These are phyloP conservation scores for Poecile atricapillus DNA, from an alignment of 2,113 vertebrate genomes.

Conservation along the genomic window DNA sequence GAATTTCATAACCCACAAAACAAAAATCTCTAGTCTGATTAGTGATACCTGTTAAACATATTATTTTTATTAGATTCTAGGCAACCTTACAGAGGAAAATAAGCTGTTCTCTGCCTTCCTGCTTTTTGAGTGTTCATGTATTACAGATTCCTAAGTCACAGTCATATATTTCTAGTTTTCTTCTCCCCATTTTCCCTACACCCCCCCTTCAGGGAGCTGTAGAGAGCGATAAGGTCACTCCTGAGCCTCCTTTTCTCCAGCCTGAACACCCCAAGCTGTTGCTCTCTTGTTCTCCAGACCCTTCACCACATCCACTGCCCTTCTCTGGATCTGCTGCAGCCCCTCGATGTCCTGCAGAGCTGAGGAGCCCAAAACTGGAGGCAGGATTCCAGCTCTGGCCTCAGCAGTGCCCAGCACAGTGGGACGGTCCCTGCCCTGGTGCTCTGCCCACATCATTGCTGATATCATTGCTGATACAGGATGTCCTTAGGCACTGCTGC, in stretches of 20 bases:
- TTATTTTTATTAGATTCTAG: not conserved
- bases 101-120: not conserved
- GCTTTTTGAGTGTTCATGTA: not conserved
- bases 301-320: too few relatives aligned
- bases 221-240: rapidly evolving
- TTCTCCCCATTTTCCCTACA: not conserved
- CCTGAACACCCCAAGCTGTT: not conserved
- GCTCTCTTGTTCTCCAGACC: not conserved
- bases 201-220: not conserved
- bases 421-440: not conserved
- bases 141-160: not conserved
- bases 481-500: not conserved
- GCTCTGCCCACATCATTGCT: not conserved
- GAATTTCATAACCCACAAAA: not conserved
- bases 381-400: not conserved
- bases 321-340: not conserved
- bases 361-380: not conserved
- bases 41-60: not conserved
- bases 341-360: not conserved
- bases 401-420: too few relatives aligned
- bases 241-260: not conserved
- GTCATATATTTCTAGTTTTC: not conserved
- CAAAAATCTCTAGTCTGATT: rapidly evolving
- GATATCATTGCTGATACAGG: not conserved
- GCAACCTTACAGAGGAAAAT: not conserved